Percentiles rank a stretch among this genome's conserved stretches.
phyloP scores from a whole-genome alignment of 2,888 invertebrate genomes.

The Tetrapedia diversipes region DNA sequence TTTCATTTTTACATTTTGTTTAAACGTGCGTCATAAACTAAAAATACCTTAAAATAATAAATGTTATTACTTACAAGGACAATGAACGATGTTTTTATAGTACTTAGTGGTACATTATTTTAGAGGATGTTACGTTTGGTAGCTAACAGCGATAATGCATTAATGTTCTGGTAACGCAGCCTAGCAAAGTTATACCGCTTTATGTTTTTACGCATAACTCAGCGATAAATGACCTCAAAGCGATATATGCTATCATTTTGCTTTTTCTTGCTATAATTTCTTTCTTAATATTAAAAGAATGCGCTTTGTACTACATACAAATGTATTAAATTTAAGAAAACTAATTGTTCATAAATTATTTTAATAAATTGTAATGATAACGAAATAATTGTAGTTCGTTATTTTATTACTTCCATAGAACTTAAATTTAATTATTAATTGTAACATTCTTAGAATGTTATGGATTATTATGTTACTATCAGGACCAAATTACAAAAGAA shows the following conservation, averaged over 20 bases:
- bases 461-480: constrained; percentile 9
- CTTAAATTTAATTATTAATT: constrained; percentile 5
- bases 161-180: constrained; percentile 36
- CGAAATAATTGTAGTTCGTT: not conserved
- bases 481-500: constrained; percentile 52
- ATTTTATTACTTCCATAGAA: constrained; percentile 4
- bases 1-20: not conserved
- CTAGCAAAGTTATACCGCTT: constrained; percentile 52
- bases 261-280: constrained; percentile 51
- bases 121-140: constrained; percentile 28
- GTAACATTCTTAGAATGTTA: constrained; percentile 3
- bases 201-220: constrained; percentile 59
- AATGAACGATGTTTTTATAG: constrained; percentile 16
- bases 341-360: constrained; percentile 34
- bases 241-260: constrained; percentile 74
- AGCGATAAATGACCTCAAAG: constrained; percentile 63
- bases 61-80: constrained; percentile 32
- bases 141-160: constrained; percentile 42
- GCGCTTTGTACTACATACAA: not conserved
- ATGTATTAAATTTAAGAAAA: constrained; percentile 1
- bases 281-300: constrained; percentile 12
- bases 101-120: constrained; percentile 22
- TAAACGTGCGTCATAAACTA: constrained; percentile 8
- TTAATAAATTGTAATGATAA: constrained; percentile 31
- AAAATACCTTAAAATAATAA: constrained; percentile 18